Evolutionary conservation across 1,140 invertebrate genomes (phyloP).

Genomic region (Callitettix versicolor): DNA sequence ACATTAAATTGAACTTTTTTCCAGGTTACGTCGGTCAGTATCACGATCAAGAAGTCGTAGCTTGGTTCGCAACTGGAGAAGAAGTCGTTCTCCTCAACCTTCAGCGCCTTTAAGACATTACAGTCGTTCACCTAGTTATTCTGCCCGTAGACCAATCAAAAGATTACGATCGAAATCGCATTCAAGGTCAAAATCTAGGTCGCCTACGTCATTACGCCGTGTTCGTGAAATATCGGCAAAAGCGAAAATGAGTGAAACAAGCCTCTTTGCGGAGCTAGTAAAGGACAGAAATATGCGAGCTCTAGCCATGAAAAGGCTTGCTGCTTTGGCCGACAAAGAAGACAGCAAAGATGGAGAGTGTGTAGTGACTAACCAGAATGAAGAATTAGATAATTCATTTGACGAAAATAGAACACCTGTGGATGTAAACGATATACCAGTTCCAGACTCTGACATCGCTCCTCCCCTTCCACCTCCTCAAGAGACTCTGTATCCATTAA

Average conservation of each 20-base stretch:
- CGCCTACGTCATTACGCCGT: conserved; percentile 19
- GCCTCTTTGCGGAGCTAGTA: conserved; percentile 76
- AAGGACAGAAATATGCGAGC: conserved; percentile 72
- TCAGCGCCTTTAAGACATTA: neutral
- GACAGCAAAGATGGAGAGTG: conserved; percentile 36
- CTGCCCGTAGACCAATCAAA: conserved; percentile 1
- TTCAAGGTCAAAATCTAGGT: conserved; percentile 14
- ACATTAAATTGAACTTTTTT: neutral
- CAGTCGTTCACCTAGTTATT: conserved; percentile 13
- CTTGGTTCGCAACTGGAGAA: neutral
- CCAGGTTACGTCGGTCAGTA: conserved; percentile 15
- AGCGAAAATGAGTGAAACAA: conserved; percentile 71
- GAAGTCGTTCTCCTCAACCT: neutral
- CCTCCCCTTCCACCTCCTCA: neutral
- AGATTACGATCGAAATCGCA: conserved; percentile 11
- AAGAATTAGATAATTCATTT: neutral
- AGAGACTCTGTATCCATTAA: neutral
- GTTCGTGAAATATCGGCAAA: conserved; percentile 25
- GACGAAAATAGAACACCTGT: conserved; percentile 10
- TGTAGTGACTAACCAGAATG: conserved; percentile 33
- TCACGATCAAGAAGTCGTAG: conserved; percentile 11
- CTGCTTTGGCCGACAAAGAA: conserved; percentile 50
- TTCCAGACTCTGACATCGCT: conserved; percentile 32
- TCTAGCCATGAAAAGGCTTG: conserved; percentile 53
- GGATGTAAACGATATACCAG: conserved; percentile 42